phyloP scores from a whole-genome alignment of 2,888 invertebrate genomes.

The Caenorhabditis zanzibari region DNA sequence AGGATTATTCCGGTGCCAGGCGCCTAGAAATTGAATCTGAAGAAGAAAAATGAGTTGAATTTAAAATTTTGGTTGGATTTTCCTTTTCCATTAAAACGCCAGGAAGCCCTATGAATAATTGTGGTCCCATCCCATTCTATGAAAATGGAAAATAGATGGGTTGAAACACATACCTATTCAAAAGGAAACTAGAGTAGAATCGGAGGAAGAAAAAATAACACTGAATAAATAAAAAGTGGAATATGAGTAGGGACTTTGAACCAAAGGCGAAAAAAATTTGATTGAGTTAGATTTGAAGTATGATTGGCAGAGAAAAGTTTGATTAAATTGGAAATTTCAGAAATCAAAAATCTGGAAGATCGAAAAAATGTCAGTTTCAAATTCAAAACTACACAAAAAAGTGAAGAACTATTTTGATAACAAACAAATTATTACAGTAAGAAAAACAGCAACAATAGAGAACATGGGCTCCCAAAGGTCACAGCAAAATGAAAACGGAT shows the following conservation, averaged over 20 bases:
- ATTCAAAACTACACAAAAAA: too few species aligned
- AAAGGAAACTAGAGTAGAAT: conserved; percentile 7
- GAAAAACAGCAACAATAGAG: conserved; percentile 8
- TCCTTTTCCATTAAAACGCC: not conserved
- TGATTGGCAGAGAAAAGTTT: too few species aligned
- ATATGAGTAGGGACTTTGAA: conserved; percentile 1
- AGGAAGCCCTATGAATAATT: conserved; percentile 29
- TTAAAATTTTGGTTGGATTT: not conserved
- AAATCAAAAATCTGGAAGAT: too few species aligned
- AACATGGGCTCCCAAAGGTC: conserved; percentile 33
- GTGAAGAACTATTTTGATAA: too few species aligned
- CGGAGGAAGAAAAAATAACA: conserved; percentile 18
- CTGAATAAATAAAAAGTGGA: conserved; percentile 21
- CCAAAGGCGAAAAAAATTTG: not conserved
- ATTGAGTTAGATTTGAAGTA: not conserved
- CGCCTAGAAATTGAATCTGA: conserved; percentile 8
- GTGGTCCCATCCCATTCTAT: conserved; percentile 4
- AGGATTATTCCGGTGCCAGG: not conserved
- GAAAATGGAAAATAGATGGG: not conserved
- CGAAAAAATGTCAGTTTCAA: too few species aligned
- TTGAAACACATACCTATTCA: conserved; percentile 25
- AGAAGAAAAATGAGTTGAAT: conserved; percentile 12
- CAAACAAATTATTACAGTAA: too few species aligned
- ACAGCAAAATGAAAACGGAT: conserved; percentile 38
- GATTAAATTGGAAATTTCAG: too few species aligned